Evolutionary conservation across 1,140 invertebrate species (phyloP), one percentile per base, ranked within the genome.

Genomic region (Platyscapa corneri): DNA sequence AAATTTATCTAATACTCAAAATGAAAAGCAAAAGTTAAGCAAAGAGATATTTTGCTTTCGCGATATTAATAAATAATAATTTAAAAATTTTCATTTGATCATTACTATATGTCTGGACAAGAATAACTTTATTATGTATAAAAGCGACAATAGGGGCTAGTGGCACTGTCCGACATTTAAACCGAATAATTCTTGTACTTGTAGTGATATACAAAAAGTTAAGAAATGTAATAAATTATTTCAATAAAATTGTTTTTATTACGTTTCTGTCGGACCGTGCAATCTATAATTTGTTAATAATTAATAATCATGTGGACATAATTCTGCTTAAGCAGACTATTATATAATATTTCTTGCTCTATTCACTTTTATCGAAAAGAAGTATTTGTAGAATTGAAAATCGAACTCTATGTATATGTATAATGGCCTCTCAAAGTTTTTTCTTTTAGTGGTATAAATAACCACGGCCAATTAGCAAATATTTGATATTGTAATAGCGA

Each of bases 141-240:
- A 80, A 85, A 81, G 65, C 77, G 65, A 81, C 53, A 74, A 81
- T 84, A 79, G 83, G 83, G 83, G 64, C 83, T 79, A 67, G n/a
- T 49, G 42, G 67, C 64, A 81, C 37, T 49, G 39, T 82, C 78
- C 42, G 77, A 37, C 77, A 42, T 77, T 60, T 18, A 70, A 37
- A 67, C 23, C 32, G 34, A 56, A 64, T 18, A 30, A 79, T 39
- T 70, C 34, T 85, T 42, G 49, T 76, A 56, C 32, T 64, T 65
- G 53, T 78, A 76, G 42, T 27, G 56, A 75, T 79, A 79, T 42
- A 23, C n/a, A 34, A 72, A 42, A 60, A 27, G 56, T 14, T 42
- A 42, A 79, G 65, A 79, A 60, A 70, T 14, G 82, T 84, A 79
- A 79, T 79, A 79, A 85, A 82, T 67, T 76, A 34, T 81, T 76